Base-by-base conservation (phyloP, 2,113 vertebrate genomes). In the Lepisosteus osseus region DNA sequence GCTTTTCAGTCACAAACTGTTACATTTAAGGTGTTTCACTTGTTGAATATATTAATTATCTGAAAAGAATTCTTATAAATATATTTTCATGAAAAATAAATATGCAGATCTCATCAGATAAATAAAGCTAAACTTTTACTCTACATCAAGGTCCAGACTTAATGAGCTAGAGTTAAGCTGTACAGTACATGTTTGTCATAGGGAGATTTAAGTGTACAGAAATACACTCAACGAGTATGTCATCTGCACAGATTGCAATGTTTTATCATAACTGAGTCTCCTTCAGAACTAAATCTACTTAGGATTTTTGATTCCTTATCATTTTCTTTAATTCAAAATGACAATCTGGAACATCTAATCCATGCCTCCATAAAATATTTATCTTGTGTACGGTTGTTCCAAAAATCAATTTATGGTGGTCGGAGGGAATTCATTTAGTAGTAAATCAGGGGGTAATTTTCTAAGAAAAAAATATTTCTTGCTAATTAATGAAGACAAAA, bases 241-340 rank as follows among this genome's bases (percentile, higher is more conserved):
- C 73, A 79, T 78, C 67, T 72, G 75, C 74, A 69, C 70, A 86
- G 86, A 88, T 86, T 83, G 81, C 79, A 83, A 76, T 73, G 67
- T 67, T 73, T 84, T 80, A 81, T 90, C 80, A 86, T 65, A 84
- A 76, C 82, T 67, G 75, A 77, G 82, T 73, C 86, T 89, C 84
- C 86, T 87, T 89, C 76, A 85, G 79, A 82, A 83, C 77, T 81
- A 89, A 90, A 89, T 91, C 85, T 87, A 89, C 85, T 91, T 91
- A 85, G 17, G 76, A 73, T 75, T 79, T 68, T 83, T 85, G 80
- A 80, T 89, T 90, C 74, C 86, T 88, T 89, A 82, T 80, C 67
- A 74, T 87, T 85, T 86, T 87, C 85, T 90, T 90, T 86, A 69
- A 88, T 87, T 85, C 78, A 78, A 77, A 84, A 80, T 0, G 85